These are phyloP conservation scores for Homarus gammarus DNA, from an alignment of 2,888 invertebrate genomes.

Conservation along the genomic window DNA sequence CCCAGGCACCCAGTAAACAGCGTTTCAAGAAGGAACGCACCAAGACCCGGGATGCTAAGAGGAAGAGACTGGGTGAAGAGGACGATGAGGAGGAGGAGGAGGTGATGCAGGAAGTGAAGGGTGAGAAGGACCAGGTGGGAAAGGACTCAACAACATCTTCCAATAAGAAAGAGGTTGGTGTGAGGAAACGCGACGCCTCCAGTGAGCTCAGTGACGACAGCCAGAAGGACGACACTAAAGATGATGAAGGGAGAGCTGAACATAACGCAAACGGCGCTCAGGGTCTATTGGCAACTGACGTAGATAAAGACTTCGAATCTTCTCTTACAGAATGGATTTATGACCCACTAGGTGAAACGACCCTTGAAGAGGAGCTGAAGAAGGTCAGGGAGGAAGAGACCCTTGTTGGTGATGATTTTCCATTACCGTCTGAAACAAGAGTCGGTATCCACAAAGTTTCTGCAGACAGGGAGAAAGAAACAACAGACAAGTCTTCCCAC, in stretches of 20 bases:
- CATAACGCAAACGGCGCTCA: background rate
- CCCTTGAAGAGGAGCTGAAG: slow-evolving; percentile 38
- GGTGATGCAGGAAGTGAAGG: background rate
- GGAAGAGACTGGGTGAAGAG: slow-evolving; percentile 36
- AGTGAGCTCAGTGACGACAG: background rate
- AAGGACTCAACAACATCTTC: background rate
- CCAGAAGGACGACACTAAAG: background rate
- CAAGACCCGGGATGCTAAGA: slow-evolving; percentile 46
- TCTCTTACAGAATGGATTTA: slow-evolving; percentile 14
- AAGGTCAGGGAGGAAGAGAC: slow-evolving; percentile 24
- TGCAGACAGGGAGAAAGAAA: background rate
- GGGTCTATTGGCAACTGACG: background rate
- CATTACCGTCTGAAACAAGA: background rate
- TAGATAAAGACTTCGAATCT: slow-evolving; percentile 15
- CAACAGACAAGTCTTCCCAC: slow-evolving; percentile 4
- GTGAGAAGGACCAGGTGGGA: background rate
- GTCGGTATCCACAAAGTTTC: background rate
- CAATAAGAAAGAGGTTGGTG: background rate
- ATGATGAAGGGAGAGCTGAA: background rate
- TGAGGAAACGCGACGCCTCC: background rate
- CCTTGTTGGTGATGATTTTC: background rate
- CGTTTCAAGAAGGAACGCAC: slow-evolving; percentile 35
- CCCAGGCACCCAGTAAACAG: slow-evolving; percentile 16
- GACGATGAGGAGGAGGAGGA: slow-evolving; percentile 42
- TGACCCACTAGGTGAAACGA: slow-evolving; percentile 5